A percentile compares a stretch with the other conserved stretches of the same genome.
Conservation (phyloP, 1,140 invertebrate genomes). For the Drosophila littoralis region DNA sequence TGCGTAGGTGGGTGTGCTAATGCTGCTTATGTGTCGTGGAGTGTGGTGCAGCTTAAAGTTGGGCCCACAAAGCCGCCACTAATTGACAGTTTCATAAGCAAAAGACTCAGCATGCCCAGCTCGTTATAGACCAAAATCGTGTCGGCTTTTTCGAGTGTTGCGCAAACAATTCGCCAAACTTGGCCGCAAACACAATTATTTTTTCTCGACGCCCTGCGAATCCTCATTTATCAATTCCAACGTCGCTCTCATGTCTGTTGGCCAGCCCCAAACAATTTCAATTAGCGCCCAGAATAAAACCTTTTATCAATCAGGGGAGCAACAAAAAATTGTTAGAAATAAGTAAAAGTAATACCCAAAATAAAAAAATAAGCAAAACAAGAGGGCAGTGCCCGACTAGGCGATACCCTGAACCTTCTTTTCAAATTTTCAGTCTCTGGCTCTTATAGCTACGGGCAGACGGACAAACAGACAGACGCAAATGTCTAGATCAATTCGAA, state of each 20-base stretch:
- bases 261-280: conserved; percentile 49
- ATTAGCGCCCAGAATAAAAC: conserved; percentile 53
- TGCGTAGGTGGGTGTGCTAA: not conserved
- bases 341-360: not conserved
- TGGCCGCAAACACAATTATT: conserved; percentile 57
- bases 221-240: conserved; percentile 55
- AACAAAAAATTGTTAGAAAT: conserved; percentile 4
- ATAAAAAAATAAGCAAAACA: conserved; percentile 3
- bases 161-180: conserved; percentile 64
- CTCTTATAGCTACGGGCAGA: no score
- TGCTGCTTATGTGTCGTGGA: not conserved
- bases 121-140: conserved; percentile 63
- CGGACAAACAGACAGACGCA: no score
- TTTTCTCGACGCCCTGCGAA: not conserved
- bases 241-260: not conserved
- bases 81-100: conserved; percentile 76
- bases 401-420: no score
- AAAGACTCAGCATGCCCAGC: conserved; percentile 40
- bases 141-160: conserved; percentile 64
- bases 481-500: no score
- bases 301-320: conserved; percentile 64
- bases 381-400: no score
- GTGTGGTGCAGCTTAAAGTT: conserved; percentile 57
- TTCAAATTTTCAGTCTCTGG: no score
- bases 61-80: conserved; percentile 58